Percentiles rank a stretch among this genome's conserved stretches.
Conservation (phyloP, 1,140 invertebrate genomes). For the Sminthurinus signatus region DNA sequence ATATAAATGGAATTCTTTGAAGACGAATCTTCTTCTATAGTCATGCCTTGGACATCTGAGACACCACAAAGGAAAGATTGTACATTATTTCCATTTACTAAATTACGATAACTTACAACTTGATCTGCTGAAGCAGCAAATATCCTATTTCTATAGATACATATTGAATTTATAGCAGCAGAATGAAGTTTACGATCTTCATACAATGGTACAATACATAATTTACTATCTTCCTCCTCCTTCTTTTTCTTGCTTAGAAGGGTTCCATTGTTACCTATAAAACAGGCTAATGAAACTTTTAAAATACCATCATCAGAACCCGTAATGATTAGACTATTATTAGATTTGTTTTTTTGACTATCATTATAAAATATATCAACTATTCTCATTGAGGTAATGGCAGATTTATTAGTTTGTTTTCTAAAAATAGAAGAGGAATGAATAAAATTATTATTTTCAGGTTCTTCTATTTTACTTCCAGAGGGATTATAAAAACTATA, state of each 20-base stretch:
- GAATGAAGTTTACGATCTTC: not conserved
- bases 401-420: not conserved
- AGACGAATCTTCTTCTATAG: not conserved
- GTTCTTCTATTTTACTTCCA: no score
- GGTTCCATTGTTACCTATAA: no score
- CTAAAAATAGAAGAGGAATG: no score
- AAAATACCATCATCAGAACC: slow-evolving; percentile 1
- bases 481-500: no score
- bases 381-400: slow-evolving; percentile 2
- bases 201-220: not conserved
- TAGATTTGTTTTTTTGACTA: no score
- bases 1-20: not conserved
- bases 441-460: no score
- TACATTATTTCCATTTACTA: not conserved
- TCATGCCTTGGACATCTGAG: not conserved
- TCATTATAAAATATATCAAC: no score
- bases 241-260: not conserved
- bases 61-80: not conserved
- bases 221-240: not conserved
- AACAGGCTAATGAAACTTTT: not conserved
- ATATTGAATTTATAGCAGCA: not conserved
- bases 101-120: not conserved
- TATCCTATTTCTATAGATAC: not conserved
- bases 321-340: not conserved
- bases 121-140: slow-evolving; percentile 11